Evolutionary conservation across 2,113 vertebrate species (phyloP), one percentile per base, ranked within the genome.

Genomic region (Gadus chalcogrammus): DNA sequence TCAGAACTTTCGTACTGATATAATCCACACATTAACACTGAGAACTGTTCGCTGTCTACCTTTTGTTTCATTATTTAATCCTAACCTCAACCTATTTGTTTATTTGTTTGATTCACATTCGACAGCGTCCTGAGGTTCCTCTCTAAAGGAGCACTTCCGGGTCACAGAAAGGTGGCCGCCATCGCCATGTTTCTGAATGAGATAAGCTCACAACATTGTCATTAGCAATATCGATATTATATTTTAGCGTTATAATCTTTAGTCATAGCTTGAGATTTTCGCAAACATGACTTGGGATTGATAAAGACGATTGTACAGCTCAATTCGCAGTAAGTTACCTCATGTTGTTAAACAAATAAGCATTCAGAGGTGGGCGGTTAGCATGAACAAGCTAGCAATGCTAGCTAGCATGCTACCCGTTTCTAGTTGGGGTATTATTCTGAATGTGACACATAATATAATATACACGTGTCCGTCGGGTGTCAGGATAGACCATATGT

Each of bases 101-200:
- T 31, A 31, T 4, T 4, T 35, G 6, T 35, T 35, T 35, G 4
- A 7, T 35, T 35, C 31, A 4, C 31, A 7, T 35, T 35, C 3
- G 42, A 48, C 42, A 11, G 8, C 42, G 42, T 13, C 2, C 11
- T 48, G 42, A 7, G 11, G 42, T 48, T 48, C 42, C 42, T 13
- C 11, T 48, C 11, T 9, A 9, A 1, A 15, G 67, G 65, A 83
- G 64, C 9, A 80, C 73, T 75, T 90, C 91, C 91, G 89, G 88
- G 87, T 88, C 9, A 77, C 55, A 9, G 5, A 77, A 70, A 81
- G 86, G 88, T 86, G 77, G 71, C 70, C 12, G 69, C 72, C 75
- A 88, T 76, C 88, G 90, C 90, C 89, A 92, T 92, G 89, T 91
- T 92, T 88, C 80, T 80, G 82, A 89, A 88, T 89, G 85, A 87